These are phyloP conservation scores for Phortica magna DNA, from an alignment of 2,888 invertebrate genomes.

Conservation along the genomic window DNA sequence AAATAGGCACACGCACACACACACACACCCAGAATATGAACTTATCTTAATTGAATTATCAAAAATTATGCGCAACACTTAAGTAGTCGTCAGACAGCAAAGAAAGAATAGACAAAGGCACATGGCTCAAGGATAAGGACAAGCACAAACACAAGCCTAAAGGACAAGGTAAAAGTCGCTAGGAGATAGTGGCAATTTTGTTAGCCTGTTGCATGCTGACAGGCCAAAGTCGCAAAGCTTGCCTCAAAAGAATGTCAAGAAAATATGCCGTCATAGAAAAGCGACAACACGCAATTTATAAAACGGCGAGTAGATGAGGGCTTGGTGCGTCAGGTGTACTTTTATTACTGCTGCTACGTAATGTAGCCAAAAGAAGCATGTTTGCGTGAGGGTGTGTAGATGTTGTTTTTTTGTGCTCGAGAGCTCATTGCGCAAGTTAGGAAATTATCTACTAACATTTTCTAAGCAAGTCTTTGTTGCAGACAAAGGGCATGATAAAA, in stretches of 20 bases:
- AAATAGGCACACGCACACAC: slow-evolving; percentile 4
- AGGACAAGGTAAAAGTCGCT: background rate
- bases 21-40: slow-evolving; percentile 28
- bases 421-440: background rate
- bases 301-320: background rate
- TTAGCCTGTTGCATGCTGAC: background rate
- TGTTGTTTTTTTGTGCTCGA: background rate
- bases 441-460: no score
- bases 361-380: no score
- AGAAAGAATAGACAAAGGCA: background rate
- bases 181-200: slow-evolving; percentile 44
- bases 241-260: slow-evolving; percentile 19
- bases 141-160: slow-evolving; percentile 29
- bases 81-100: slow-evolving; percentile 43
- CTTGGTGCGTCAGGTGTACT: background rate
- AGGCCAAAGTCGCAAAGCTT: background rate
- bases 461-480: no score
- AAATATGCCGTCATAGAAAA: slow-evolving; percentile 9
- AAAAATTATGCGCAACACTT: slow-evolving; percentile 67
- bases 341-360: background rate
- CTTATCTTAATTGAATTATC: slow-evolving; percentile 69
- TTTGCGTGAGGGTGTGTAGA: background rate
- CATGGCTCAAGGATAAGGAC: background rate
- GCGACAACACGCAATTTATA: background rate
- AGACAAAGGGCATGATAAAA: no score